phyloP scores from a whole-genome alignment of 2,888 invertebrate species.

The Globia sparganii region DNA sequence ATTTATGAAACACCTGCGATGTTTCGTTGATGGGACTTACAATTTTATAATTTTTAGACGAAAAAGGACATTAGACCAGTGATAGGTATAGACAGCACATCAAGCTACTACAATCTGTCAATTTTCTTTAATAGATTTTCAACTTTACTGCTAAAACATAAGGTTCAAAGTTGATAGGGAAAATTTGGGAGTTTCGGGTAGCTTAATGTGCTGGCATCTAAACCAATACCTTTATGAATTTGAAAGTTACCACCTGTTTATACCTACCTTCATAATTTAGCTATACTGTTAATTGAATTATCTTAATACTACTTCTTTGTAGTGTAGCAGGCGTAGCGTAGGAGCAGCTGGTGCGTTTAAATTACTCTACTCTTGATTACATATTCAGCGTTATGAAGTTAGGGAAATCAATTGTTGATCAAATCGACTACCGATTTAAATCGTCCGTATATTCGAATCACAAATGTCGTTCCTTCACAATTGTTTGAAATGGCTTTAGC shows the following conservation, averaged over 20 bases:
- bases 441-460: neutral
- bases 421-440: neutral
- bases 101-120: too few species aligned
- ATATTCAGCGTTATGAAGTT: neutral
- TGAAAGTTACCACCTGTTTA: too few species aligned
- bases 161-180: too few species aligned
- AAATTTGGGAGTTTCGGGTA: too few species aligned
- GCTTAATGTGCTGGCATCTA: too few species aligned
- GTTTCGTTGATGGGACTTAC: constrained; percentile 25
- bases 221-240: too few species aligned
- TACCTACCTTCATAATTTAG: neutral
- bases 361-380: neutral
- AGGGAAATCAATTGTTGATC: neutral
- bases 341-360: neutral
- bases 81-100: too few species aligned
- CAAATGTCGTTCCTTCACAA: neutral
- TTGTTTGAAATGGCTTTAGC: neutral
- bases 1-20: neutral
- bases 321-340: neutral
- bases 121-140: too few species aligned
- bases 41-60: constrained; percentile 6
- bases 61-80: constrained; percentile 3
- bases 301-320: neutral
- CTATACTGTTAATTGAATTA: neutral
- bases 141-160: too few species aligned